These are phyloP conservation scores for Leucoraja erinaceus DNA, from an alignment of 2,113 vertebrate genomes.

Conservation along the genomic window DNA sequence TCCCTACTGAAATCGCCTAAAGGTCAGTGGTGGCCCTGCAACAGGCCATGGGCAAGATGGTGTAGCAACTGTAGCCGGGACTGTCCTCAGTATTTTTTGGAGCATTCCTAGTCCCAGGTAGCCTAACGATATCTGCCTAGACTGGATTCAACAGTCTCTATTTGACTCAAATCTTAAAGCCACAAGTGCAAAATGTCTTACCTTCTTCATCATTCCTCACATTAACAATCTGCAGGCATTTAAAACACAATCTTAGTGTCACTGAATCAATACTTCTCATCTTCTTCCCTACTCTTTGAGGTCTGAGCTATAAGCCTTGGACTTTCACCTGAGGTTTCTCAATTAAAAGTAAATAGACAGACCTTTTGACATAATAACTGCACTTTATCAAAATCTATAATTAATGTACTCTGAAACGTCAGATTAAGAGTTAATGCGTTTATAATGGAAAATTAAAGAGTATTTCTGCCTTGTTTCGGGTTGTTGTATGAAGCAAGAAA, in stretches of 20 bases:
- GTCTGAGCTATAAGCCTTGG: not conserved
- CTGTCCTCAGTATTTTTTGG: not conserved
- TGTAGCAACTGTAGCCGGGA: not conserved
- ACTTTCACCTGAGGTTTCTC: not conserved
- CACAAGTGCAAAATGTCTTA: not conserved
- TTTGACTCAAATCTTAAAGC: not conserved
- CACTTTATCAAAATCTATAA: constrained; percentile 2
- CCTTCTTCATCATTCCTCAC: not conserved
- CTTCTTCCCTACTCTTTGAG: not conserved
- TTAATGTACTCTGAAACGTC: not conserved
- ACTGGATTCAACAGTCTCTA: not conserved
- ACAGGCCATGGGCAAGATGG: not conserved
- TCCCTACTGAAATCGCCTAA: not conserved
- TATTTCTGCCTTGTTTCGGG: not conserved
- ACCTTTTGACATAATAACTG: not conserved
- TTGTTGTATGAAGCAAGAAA: not conserved
- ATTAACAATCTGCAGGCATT: not conserved
- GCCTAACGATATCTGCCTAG: not conserved
- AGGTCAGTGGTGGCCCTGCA: not conserved
- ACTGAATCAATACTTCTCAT: not conserved
- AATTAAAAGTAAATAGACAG: not conserved
- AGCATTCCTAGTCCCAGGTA: not conserved
- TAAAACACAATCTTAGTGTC: not conserved
- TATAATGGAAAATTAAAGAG: not conserved
- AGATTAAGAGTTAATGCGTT: not conserved